Evolutionary conservation across 2,113 vertebrate species (phyloP).

Genomic region (Aldabrachelys gigantea): DNA sequence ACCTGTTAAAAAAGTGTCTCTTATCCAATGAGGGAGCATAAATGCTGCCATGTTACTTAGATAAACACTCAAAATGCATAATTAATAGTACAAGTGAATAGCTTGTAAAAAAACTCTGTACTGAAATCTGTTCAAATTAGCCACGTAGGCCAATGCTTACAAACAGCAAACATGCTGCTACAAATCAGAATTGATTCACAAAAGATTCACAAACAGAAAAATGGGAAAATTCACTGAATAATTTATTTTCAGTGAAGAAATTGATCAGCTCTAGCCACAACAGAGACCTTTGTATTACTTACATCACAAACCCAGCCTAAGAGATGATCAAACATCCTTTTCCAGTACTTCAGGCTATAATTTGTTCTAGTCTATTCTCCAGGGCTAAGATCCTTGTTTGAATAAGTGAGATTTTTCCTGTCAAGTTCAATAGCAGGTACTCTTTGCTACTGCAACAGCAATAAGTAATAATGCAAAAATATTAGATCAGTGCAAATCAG

Average conservation of each 20-base stretch:
- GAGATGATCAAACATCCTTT: slow-evolving; percentile 26
- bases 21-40: slow-evolving; percentile 23
- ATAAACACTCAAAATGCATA: background rate
- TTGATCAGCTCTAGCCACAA: background rate
- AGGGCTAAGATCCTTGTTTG: background rate
- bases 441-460: slow-evolving; percentile 3
- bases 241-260: slow-evolving; percentile 17
- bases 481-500: background rate
- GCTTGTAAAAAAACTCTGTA: slow-evolving; percentile 5
- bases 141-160: slow-evolving; percentile 16
- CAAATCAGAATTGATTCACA: slow-evolving; percentile 32
- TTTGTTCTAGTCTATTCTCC: background rate
- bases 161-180: slow-evolving; percentile 22
- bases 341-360: background rate
- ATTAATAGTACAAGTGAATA: slow-evolving; percentile 16
- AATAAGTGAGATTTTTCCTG: background rate
- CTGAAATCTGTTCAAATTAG: slow-evolving; percentile 15
- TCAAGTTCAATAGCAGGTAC: slow-evolving; percentile 14
- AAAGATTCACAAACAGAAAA: slow-evolving; percentile 40
- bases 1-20: background rate
- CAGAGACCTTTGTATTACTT: background rate
- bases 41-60: background rate
- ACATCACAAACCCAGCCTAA: background rate
- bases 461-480: background rate
- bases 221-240: background rate